Evolutionary conservation across 2,888 invertebrate species (phyloP), one percentile per base, ranked within the genome.

Genomic region (Parnassius glacialis): DNA sequence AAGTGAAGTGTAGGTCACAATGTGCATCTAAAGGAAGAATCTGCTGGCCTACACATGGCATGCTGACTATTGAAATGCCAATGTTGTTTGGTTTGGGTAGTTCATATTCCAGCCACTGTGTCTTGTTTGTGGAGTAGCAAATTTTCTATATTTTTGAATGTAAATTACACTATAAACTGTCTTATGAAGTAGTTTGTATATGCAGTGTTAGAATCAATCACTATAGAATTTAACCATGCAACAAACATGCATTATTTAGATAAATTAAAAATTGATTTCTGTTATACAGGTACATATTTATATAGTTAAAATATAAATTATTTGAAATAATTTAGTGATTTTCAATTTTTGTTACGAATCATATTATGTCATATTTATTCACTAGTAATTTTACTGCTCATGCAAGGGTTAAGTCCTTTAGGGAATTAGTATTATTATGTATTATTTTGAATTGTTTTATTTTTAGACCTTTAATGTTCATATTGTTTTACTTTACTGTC

Each of bases 91-190:
- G 93, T 69, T 84, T 94, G 74, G 94, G 94, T 76, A 94, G 94
- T 84, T 93, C 93, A 70, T 94, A 94, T 84, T 94, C 93, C 77
- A 94, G 94, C 81, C 93, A 94, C 81, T 94, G 93, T 90, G 90
- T 94, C 74, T 88, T 94, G 75, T 93, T 93, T 80, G 91, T 94
- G 75, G 93, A 95, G 80, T 94, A 91, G 89, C 67, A 67, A 74
- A 76, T 74, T 78, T 76, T 72, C 62, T 73, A 70, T 47, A 65
- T 64, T 69, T 74, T 77, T 72, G 65, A 74, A 74, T 78, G 71
- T 80, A 71, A 77, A 78, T 76, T 78, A 76, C 73, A 69, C 76
- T 71, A 75, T 78, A 68, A 76, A 76, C 74, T 77, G 74, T 78
- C 68, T 74, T 70, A 68, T 78, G 74, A 74, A 75, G 72, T 77